These are phyloP conservation scores for Psammodynastes pulverulentus DNA, from an alignment of 2,113 vertebrate genomes.

Conservation along the genomic window DNA sequence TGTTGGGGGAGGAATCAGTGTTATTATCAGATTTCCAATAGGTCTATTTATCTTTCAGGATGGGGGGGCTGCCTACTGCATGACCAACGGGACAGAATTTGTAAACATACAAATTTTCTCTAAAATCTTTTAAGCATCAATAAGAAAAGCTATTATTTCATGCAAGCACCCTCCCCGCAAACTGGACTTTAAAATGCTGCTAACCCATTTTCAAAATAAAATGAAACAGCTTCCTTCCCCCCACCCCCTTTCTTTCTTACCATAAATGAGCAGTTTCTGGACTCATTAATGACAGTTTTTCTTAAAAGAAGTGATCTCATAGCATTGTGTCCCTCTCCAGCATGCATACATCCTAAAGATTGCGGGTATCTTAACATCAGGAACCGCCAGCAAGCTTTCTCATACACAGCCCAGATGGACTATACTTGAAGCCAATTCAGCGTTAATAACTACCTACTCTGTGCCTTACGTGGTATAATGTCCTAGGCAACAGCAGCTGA, in stretches of 20 bases:
- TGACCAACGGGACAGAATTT: constrained; percentile 63
- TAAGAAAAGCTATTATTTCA: constrained; percentile 71
- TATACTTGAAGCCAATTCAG: constrained; percentile 92
- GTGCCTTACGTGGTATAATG: constrained; percentile 80
- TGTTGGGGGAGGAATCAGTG: constrained; percentile 71
- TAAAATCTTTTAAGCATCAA: constrained; percentile 66
- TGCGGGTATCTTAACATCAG: constrained; percentile 95
- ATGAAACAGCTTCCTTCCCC: constrained; percentile 67
- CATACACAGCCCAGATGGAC: constrained; percentile 87
- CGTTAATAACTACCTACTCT: constrained; percentile 89
- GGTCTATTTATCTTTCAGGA: constrained; percentile 71
- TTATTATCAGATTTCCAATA: constrained; percentile 74
- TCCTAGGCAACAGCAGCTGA: constrained; percentile 79
- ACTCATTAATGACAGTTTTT: constrained; percentile 91
- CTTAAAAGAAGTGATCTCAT: constrained; percentile 91
- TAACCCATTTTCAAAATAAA: constrained; percentile 76
- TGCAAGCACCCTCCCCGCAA: constrained; percentile 70
- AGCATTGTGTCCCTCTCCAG: constrained; percentile 90
- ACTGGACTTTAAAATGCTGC: constrained; percentile 73
- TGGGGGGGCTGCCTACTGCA: constrained; percentile 67
- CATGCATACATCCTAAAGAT: constrained; percentile 94
- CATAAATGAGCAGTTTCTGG: constrained; percentile 95
- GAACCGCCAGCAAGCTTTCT: constrained; percentile 81
- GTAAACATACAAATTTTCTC: constrained; percentile 72
- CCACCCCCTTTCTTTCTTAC: constrained; percentile 80